A percentile compares a stretch with the other conserved stretches of the same genome.
Conservation (phyloP, 2,888 invertebrate genomes). For the Odontomyia ornata region DNA sequence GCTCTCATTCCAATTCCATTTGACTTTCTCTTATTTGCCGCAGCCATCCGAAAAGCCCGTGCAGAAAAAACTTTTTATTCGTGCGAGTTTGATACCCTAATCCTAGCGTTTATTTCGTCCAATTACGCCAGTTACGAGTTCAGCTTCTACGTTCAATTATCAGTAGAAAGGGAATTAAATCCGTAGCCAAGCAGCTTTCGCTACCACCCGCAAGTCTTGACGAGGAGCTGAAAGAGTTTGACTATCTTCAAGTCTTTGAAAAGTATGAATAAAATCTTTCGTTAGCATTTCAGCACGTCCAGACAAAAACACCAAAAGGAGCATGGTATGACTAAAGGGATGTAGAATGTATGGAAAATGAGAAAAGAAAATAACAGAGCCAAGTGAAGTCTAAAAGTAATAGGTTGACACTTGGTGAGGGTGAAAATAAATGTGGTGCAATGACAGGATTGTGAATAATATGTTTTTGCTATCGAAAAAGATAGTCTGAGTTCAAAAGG, state of each 20-base stretch:
- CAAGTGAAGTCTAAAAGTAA: not conserved
- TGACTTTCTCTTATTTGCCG: not conserved
- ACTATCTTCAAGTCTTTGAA: not conserved
- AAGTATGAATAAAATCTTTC: not conserved
- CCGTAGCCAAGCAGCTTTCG: not conserved
- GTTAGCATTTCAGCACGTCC: not conserved
- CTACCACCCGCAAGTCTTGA: not conserved
- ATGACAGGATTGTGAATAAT: not conserved
- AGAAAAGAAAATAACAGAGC: not conserved
- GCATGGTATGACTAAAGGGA: not conserved
- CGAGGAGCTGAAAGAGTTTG: not conserved
- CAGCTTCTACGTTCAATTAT: conserved; percentile 24
- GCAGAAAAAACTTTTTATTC: not conserved
- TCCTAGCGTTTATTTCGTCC: conserved; percentile 49
- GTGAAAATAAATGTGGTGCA: not conserved
- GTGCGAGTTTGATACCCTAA: conserved; percentile 41
- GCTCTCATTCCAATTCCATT: not conserved
- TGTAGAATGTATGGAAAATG: not conserved
- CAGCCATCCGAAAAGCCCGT: not conserved
- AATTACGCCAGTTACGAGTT: conserved; percentile 45
- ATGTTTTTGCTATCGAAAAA: no score
- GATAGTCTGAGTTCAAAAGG: no score
- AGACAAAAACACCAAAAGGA: not conserved
- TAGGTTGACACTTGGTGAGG: not conserved
- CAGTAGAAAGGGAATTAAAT: conserved; percentile 25